These are phyloP conservation scores for Zaprionus ornatus DNA, from an alignment of 1,140 invertebrate genomes.

Conservation along the genomic window DNA sequence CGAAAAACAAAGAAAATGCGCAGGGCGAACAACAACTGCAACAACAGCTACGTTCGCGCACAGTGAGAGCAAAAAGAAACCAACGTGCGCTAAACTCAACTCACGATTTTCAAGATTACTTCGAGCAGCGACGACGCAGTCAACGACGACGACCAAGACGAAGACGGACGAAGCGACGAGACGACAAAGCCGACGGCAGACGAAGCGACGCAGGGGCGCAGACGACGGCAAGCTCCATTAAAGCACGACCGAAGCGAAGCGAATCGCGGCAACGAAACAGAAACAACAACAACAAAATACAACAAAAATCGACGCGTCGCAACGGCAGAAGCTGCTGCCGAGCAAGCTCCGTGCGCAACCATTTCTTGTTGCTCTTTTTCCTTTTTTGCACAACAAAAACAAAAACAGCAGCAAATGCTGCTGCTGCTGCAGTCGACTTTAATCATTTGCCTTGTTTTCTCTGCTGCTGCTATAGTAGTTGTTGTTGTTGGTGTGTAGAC, in stretches of 20 bases:
- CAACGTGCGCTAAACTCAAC: constrained; percentile 57
- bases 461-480: constrained; percentile 1
- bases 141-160: constrained; percentile 6
- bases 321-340: constrained; percentile 26
- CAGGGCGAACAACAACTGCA: constrained; percentile 51
- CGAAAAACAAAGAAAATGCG: constrained; percentile 77
- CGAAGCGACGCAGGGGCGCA: constrained; percentile 6
- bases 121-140: constrained; percentile 36
- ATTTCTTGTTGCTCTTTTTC: constrained; percentile 44
- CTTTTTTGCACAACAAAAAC: constrained; percentile 41
- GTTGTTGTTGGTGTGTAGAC: constrained; percentile 7
- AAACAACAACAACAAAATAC: constrained; percentile 1
- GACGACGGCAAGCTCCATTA: constrained; percentile 48
- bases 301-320: not conserved
- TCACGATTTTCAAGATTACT: constrained; percentile 77
- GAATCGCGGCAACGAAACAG: constrained; percentile 25
- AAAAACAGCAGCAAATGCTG: not conserved
- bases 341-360: constrained; percentile 46
- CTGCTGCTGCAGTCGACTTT: constrained; percentile 5
- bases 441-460: constrained; percentile 38
- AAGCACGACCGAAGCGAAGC: constrained; percentile 44
- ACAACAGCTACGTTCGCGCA: constrained; percentile 12
- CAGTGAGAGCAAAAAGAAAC: constrained; percentile 39
- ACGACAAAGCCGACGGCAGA: not conserved
- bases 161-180: not conserved